These are phyloP conservation scores for Meta bourneti DNA, from an alignment of 2,888 invertebrate genomes.

Conservation along the genomic window DNA sequence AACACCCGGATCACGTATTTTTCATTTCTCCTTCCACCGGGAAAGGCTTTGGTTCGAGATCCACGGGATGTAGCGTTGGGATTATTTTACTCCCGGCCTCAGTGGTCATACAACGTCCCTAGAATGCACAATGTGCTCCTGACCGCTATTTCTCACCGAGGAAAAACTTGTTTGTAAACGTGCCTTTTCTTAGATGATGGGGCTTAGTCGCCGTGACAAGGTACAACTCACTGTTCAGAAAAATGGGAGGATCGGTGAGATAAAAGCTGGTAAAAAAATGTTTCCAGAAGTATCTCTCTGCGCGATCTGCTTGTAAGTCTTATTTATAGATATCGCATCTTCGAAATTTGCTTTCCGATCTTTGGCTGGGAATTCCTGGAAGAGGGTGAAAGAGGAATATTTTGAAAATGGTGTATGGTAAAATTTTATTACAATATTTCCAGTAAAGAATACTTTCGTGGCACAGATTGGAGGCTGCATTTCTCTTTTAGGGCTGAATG, in stretches of 20 bases:
- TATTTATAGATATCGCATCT: neutral
- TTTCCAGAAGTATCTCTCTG: neutral
- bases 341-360: neutral
- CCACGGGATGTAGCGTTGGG: neutral
- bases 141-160: slow-evolving; percentile 10
- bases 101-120: slow-evolving; percentile 16
- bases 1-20: slow-evolving; percentile 34
- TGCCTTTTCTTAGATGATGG: slow-evolving; percentile 37
- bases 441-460: no score
- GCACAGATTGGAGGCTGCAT: no score
- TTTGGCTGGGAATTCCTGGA: neutral
- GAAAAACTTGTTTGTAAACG: slow-evolving; percentile 53
- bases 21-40: slow-evolving; percentile 16
- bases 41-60: slow-evolving; percentile 23
- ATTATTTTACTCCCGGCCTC: slow-evolving; percentile 44
- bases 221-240: neutral
- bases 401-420: no score
- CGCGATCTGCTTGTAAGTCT: neutral
- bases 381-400: no score
- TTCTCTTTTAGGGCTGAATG: no score
- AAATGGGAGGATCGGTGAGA: neutral
- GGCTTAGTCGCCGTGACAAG: slow-evolving; percentile 28
- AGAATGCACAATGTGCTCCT: slow-evolving; percentile 48
- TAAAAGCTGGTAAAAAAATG: neutral
- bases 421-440: no score